Evolutionary conservation across 2,888 invertebrate species (phyloP), one percentile per base, ranked within the genome.

Genomic region (Teinopalpus imperialis): DNA sequence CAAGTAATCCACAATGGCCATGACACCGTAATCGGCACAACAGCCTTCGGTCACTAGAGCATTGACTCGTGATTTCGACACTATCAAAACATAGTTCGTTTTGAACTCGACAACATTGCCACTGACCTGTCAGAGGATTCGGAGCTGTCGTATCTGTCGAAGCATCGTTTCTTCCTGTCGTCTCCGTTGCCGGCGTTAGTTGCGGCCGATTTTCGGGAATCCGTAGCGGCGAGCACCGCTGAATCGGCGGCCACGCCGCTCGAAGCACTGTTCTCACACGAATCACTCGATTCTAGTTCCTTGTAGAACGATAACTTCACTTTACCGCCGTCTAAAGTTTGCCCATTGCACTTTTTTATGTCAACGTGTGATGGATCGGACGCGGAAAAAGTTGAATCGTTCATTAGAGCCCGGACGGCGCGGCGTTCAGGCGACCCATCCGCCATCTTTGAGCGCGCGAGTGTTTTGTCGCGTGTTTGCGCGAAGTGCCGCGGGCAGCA

Each of bases 101-200:
- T 43, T n/a, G 45, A 46, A 41, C 31, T 40, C 13, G 32, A 44
- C 10, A 5, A 29, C 21, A 20, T 29, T 10, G 7, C 9, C 54
- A 76, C 91, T 91, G 82, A 96, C 96, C 96, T 96, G 94, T 96
- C 96, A 88, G 96, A 96, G 72, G 96, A 96, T 90, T 96, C 96
- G 70, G 96, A 96, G 85, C 96, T 96, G 91, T 97, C 96, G 90
- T 95, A 96, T 90, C 96, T 93, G 92, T 96, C 95, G 81, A 94
- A 91, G 89, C 96, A 95, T 88, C 96, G 91, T 89, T 95, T 96
- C 89, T 94, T 94, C 81, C 93, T 91, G 74, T 92, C 93, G 64
- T 92, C 92, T 49, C 87, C 82, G 50, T 76, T 71, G 59, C 63
- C 71, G 51, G 57, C 56, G 62, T 61, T 81, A 69, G 64, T 64